Evolutionary conservation across 2,888 invertebrate genomes (phyloP), one percentile per base, ranked within the genome.

Genomic region (Chalcis sispes): DNA sequence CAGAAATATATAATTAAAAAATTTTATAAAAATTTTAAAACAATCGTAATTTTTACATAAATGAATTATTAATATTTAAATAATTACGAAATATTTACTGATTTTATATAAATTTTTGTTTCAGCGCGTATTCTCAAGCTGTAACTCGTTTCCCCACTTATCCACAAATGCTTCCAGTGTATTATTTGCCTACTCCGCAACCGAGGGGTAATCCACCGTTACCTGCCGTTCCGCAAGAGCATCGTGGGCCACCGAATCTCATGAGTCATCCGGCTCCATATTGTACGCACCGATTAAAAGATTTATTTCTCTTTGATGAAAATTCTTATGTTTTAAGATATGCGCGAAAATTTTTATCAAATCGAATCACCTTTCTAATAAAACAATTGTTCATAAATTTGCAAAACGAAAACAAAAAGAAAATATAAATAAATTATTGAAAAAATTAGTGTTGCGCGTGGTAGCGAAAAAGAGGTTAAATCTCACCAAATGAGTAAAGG

Each of bases 151-250:
- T 91, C 66, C 91, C 92, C 2, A 85, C 89, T 36, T 76, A 84
- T 18, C 80, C 85, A 20, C 83, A 85, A 58, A 80, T 88, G 81
- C 80, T 86, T 77, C 89, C 89, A 46, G 86, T 93, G 36, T 93
- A 92, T 82, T 93, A 92, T 79, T 89, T 93, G 54, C 91, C 93
- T 20, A 79, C 87, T 23, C 81, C 90, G 4, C 88, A 89, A 81
- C 83, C 83, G 56, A 79, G 65, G 15, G 65, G 69, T 1, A 71
- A 75, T 64, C 54, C 20, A 46, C 0, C 78, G 18, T 61, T 73
- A 18, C 72, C 69, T 36, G 15, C 64, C 1, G 81, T 78, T 4
- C 36, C 71, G 29, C 76, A 81, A 27, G 77, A 78, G 48, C 46
- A 61, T 27, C 15, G 77, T 0, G 72, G 74, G 54, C 48, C 70